Conservation (phyloP, 2,113 vertebrate genomes). For the Myotis davidii region DNA sequence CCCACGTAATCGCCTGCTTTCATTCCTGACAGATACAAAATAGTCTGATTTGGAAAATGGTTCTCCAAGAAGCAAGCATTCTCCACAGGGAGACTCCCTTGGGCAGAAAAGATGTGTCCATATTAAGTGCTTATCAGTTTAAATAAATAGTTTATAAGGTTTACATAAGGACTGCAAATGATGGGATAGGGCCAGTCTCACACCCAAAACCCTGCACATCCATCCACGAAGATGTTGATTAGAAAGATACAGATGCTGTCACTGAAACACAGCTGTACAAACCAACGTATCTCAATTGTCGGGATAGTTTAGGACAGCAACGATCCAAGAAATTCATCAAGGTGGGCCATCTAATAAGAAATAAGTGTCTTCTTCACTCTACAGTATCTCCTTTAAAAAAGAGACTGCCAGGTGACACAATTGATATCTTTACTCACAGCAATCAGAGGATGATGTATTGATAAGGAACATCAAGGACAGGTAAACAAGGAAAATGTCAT, state of each 20-base stretch:
- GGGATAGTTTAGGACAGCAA: background rate
- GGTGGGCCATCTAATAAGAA: background rate
- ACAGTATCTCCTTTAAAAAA: background rate
- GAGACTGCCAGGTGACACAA: background rate
- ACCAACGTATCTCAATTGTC: background rate
- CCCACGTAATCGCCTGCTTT: background rate
- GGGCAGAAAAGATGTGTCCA: background rate
- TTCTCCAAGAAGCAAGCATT: slow-evolving; percentile 46
- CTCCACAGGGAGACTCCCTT: background rate
- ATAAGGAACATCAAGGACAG: background rate
- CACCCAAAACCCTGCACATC: background rate
- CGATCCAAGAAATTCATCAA: slow-evolving; percentile 1
- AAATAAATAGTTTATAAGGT: slow-evolving; percentile 44
- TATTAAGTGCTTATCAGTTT: slow-evolving; percentile 36
- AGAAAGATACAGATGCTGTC: background rate
- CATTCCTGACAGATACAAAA: slow-evolving; percentile 30
- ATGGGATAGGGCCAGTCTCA: background rate
- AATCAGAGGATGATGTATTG: background rate
- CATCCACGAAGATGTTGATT: background rate
- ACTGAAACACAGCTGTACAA: background rate
- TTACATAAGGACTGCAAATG: background rate
- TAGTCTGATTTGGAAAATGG: background rate
- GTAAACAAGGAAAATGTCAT: background rate
- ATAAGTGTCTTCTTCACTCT: background rate
- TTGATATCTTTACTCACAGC: background rate